These are phyloP conservation scores for Eptatretus burgeri DNA, from an alignment of 2,113 vertebrate genomes.

Conservation along the genomic window DNA sequence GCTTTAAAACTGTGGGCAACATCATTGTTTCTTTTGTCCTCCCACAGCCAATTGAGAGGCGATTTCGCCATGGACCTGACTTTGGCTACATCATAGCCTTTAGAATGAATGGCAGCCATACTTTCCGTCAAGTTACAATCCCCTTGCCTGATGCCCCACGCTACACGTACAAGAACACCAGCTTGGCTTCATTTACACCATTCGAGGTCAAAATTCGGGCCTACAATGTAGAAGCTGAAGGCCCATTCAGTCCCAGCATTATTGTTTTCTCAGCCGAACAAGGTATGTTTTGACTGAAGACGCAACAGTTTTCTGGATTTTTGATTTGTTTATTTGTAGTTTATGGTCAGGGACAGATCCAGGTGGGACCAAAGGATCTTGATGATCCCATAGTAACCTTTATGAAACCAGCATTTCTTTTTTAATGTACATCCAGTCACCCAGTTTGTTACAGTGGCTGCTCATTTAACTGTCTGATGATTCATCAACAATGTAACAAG, in stretches of 20 bases:
- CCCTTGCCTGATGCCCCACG: not conserved
- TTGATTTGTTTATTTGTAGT: too few relatives aligned
- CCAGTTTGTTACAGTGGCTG: too few relatives aligned
- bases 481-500: too few relatives aligned
- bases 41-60: not conserved
- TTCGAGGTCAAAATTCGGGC: conserved; percentile 4
- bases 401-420: too few relatives aligned
- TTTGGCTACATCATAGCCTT: conserved; percentile 5
- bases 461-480: too few relatives aligned
- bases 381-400: too few relatives aligned
- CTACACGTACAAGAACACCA: conserved; percentile 1
- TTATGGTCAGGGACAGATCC: too few relatives aligned
- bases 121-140: not conserved
- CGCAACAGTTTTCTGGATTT: too few relatives aligned
- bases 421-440: too few relatives aligned
- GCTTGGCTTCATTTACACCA: not conserved
- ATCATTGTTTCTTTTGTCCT: too few relatives aligned
- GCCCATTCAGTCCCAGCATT: conserved; percentile 1
- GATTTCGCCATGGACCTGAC: not conserved
- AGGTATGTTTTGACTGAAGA: not conserved
- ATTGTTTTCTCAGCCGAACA: conserved; percentile 1
- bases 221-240: not conserved
- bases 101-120: not conserved
- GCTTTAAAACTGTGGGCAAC: too few relatives aligned
- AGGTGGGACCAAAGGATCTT: too few relatives aligned